Conservation (phyloP, 2,797 vertebrate species). For the Hoplostethus atlanticus region DNA sequence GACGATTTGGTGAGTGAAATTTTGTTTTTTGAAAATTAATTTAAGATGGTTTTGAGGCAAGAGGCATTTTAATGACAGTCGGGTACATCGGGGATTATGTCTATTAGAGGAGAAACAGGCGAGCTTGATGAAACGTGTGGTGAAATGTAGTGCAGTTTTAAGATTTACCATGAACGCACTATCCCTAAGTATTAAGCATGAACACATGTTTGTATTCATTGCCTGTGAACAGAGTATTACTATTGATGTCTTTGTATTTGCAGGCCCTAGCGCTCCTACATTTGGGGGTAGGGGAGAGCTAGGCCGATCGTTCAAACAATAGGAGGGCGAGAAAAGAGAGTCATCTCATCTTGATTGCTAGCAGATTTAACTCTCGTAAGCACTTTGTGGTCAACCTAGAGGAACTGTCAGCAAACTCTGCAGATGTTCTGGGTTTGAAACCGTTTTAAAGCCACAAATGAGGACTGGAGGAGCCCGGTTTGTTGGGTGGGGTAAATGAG, state of each 20-base stretch:
- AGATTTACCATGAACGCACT: conserved; percentile 11
- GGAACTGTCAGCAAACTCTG: conserved; percentile 38
- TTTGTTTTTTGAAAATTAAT: conserved; percentile 55
- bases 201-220: conserved; percentile 56
- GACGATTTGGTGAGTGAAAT: conserved; percentile 30
- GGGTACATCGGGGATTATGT: conserved; percentile 40
- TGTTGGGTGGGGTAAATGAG: conserved; percentile 31
- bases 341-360: conserved; percentile 60
- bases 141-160: neutral
- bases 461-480: conserved; percentile 7
- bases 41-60: conserved; percentile 51
- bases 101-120: conserved; percentile 56
- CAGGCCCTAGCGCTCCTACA: conserved; percentile 6
- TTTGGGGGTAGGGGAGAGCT: conserved; percentile 21
- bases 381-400: conserved; percentile 49
- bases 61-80: conserved; percentile 48
- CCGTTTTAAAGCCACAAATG: conserved; percentile 47
- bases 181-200: conserved; percentile 20
- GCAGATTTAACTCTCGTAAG: conserved; percentile 65
- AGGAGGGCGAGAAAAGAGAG: conserved; percentile 40
- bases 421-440: conserved; percentile 57
- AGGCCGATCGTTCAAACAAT: conserved; percentile 54
- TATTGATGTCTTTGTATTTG: conserved; percentile 57
- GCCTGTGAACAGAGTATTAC: conserved; percentile 23
- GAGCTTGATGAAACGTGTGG: conserved; percentile 55